Percentiles rank a stretch among this genome's conserved stretches.
Evolutionary conservation across 2,888 invertebrate species (phyloP).

Genomic region (Boloria euphrosyne): DNA sequence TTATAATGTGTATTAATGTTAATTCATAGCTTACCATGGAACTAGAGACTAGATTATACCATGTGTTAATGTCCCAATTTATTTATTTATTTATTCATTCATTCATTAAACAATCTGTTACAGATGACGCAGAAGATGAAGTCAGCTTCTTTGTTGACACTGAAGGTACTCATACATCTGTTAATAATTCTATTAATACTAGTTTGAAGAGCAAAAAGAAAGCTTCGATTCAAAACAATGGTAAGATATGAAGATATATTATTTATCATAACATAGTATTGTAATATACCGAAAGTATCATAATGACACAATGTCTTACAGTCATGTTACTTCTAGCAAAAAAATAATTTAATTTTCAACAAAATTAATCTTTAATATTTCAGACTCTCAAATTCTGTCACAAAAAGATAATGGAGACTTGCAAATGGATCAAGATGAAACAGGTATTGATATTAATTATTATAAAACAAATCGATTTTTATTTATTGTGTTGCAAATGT

Average conservation of each 20-base stretch:
- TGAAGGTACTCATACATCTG: conserved; percentile 28
- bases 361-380: not conserved
- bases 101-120: too few species aligned
- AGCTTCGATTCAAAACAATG: conserved; percentile 14
- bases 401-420: not conserved
- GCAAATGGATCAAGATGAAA: not conserved
- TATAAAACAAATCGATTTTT: too few species aligned
- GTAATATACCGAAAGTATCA: too few species aligned
- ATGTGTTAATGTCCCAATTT: too few species aligned
- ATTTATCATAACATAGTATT: too few species aligned
- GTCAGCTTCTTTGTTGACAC: conserved; percentile 40
- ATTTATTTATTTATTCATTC: too few species aligned
- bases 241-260: conserved; percentile 19
- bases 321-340: too few species aligned
- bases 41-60: too few species aligned
- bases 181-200: not conserved
- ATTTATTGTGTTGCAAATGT: too few species aligned
- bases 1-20: too few species aligned
- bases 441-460: not conserved
- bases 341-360: not conserved
- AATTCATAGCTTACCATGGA: too few species aligned
- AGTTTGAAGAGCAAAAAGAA: conserved; percentile 34
- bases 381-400: not conserved
- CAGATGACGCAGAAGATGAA: conserved; percentile 22
- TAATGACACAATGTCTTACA: too few species aligned